These are phyloP conservation scores for Gobionotothen gibberifrons DNA, from an alignment of 2,797 vertebrate species.

Conservation along the genomic window DNA sequence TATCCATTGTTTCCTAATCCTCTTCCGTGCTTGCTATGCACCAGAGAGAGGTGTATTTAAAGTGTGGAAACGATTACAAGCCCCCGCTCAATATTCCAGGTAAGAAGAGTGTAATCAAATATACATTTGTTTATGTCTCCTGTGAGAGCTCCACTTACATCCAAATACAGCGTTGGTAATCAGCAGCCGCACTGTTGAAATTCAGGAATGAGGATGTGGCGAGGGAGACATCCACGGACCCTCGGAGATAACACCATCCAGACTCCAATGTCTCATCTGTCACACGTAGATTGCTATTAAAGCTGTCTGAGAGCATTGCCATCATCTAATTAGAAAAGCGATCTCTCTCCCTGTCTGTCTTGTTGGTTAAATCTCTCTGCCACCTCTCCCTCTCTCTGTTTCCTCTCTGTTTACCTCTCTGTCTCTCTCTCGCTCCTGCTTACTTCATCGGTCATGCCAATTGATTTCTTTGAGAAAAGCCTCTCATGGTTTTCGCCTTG, in stretches of 20 bases:
- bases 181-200: constrained; percentile 19
- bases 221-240: constrained; percentile 11
- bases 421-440: constrained; percentile 24
- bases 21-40: constrained; percentile 11
- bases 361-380: constrained; percentile 18
- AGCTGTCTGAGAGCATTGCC: constrained; percentile 40
- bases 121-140: constrained; percentile 46
- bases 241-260: constrained; percentile 30
- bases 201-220: constrained; percentile 14
- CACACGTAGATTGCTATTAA: constrained; percentile 54
- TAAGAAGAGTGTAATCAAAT: constrained; percentile 40
- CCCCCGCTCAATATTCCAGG: constrained; percentile 23
- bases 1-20: constrained; percentile 7
- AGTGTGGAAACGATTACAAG: constrained; percentile 20
- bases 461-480: constrained; percentile 75
- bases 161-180: constrained; percentile 34
- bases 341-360: constrained; percentile 32
- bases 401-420: constrained; percentile 15
- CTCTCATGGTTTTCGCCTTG: constrained; percentile 70
- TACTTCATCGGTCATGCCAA: constrained; percentile 72
- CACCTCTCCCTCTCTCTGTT: constrained; percentile 16
- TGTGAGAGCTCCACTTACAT: constrained; percentile 35
- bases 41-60: constrained; percentile 34
- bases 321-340: constrained; percentile 44
- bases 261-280: constrained; percentile 36